phyloP scores from a whole-genome alignment of 2,797 vertebrate genomes.

The Argyrosomus regius region DNA sequence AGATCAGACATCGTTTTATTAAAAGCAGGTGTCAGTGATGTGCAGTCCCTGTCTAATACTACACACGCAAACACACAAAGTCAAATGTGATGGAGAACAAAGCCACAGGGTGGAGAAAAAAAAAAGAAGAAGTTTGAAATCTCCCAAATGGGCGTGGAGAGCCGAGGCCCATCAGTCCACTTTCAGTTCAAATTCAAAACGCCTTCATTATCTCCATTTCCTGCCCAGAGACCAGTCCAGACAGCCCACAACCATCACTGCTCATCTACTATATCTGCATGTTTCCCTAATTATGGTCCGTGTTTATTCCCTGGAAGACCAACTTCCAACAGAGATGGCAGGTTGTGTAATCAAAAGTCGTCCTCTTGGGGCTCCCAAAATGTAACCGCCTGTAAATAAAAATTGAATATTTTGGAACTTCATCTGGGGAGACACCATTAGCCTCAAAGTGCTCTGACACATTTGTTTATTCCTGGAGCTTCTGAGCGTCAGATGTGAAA shows the following conservation, averaged over 20 bases:
- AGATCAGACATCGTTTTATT: constrained; percentile 11
- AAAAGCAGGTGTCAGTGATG: constrained; percentile 26
- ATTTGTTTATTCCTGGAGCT: constrained; percentile 60
- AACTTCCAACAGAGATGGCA: constrained; percentile 76
- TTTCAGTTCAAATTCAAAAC: constrained; percentile 57
- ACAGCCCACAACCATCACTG: constrained; percentile 29
- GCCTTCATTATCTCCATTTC: constrained; percentile 70
- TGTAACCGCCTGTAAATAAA: constrained; percentile 70
- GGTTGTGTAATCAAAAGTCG: constrained; percentile 81
- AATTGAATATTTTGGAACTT: constrained; percentile 68
- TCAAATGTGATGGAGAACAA: constrained; percentile 44
- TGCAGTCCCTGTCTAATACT: background rate
- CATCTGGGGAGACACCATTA: constrained; percentile 74
- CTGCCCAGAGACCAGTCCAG: constrained; percentile 61
- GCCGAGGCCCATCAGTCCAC: constrained; percentile 54
- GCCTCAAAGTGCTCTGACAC: constrained; percentile 51
- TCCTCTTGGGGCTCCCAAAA: constrained; percentile 69
- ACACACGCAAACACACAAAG: constrained; percentile 13
- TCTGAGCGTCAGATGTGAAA: constrained; percentile 18
- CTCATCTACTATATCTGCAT: constrained; percentile 62
- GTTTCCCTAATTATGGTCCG: constrained; percentile 75
- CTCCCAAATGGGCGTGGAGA: constrained; percentile 34
- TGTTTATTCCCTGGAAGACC: constrained; percentile 78
- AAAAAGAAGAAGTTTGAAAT: constrained; percentile 41
- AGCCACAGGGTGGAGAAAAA: constrained; percentile 21